Percentiles rank a stretch among this genome's conserved stretches.
Evolutionary conservation across 2,113 vertebrate species (phyloP).

Genomic region (Ivindomyrus marchei): DNA sequence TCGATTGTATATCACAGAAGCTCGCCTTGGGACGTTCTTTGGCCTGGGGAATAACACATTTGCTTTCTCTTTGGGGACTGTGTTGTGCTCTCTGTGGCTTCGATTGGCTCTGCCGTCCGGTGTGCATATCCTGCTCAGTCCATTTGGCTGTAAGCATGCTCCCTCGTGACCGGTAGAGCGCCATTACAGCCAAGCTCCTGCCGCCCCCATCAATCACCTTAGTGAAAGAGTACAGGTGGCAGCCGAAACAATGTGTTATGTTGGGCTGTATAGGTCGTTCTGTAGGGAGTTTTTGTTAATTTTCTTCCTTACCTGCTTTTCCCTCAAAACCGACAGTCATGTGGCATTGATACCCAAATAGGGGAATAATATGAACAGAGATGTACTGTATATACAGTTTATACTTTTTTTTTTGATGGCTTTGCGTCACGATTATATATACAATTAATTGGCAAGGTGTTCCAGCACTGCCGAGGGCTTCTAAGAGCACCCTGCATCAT

Average conservation of each 20-base stretch:
- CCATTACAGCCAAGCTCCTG: background rate
- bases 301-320: background rate
- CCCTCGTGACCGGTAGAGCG: background rate
- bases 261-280: background rate
- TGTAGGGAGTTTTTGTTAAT: background rate
- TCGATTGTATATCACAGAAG: background rate
- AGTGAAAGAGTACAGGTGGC: background rate
- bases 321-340: background rate
- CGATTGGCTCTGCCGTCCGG: background rate
- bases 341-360: background rate
- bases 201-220: background rate
- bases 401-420: background rate
- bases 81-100: background rate
- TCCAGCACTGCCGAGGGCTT: background rate
- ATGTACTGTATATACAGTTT: background rate
- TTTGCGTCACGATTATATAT: background rate
- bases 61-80: background rate
- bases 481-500: background rate
- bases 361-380: background rate
- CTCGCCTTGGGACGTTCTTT: background rate
- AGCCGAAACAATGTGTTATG: background rate
- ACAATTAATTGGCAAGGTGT: background rate
- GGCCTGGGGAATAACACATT: background rate
- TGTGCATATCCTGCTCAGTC: background rate
- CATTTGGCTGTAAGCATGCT: background rate